phyloP scores from a whole-genome alignment of 2,113 vertebrate genomes.

The Hippocampus mohnikei region DNA sequence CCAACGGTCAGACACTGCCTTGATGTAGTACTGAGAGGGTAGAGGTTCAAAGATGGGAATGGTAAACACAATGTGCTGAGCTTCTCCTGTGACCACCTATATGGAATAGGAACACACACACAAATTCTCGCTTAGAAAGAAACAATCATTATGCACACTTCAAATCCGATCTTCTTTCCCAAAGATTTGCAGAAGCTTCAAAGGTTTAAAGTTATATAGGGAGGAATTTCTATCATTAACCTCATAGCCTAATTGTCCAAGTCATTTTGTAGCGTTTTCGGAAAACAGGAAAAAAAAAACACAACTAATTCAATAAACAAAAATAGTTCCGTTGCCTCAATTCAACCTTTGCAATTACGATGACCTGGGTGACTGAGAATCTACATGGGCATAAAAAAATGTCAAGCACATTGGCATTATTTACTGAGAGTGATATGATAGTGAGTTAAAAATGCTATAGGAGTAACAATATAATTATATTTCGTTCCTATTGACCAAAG shows the following conservation, averaged over 20 bases:
- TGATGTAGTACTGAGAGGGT: conserved; percentile 96
- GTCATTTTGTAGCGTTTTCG: too few relatives aligned
- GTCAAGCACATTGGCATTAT: too few relatives aligned
- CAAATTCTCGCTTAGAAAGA: neutral
- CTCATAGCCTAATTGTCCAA: neutral
- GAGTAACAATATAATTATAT: neutral
- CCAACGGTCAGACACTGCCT: conserved; percentile 94
- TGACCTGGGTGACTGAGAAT: too few relatives aligned
- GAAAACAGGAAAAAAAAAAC: too few relatives aligned
- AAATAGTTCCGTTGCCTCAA: too few relatives aligned
- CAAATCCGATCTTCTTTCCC: neutral
- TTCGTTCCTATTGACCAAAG: neutral
- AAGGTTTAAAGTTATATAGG: neutral
- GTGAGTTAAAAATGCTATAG: too few relatives aligned
- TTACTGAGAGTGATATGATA: too few relatives aligned
- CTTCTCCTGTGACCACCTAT: conserved; percentile 85
- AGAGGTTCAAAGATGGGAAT: conserved; percentile 98
- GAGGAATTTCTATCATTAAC: neutral
- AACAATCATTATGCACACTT: neutral
- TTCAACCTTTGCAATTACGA: too few relatives aligned
- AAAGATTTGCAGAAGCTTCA: neutral
- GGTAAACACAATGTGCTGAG: conserved; percentile 90
- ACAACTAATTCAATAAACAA: too few relatives aligned
- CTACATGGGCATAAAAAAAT: too few relatives aligned
- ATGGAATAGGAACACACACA: neutral